Conservation (phyloP, 2,888 invertebrate genomes). For the Aphodius granarius region DNA sequence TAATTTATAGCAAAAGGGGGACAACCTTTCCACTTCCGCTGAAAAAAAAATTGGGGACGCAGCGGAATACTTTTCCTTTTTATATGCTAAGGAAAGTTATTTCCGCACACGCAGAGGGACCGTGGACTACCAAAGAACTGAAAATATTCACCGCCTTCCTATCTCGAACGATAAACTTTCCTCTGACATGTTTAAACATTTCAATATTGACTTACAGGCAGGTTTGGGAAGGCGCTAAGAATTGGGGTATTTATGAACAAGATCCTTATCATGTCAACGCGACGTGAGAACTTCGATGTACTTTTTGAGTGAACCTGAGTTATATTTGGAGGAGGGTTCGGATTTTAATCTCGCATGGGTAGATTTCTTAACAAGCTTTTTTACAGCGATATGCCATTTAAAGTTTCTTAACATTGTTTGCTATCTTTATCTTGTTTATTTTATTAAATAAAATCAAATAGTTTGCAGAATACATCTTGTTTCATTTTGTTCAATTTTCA, state of each 20-base stretch:
- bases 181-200: background rate
- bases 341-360: background rate
- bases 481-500: too few species aligned
- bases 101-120: background rate
- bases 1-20: background rate
- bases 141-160: background rate
- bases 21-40: background rate
- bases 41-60: background rate
- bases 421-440: background rate
- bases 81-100: background rate
- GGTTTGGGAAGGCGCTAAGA: background rate
- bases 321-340: background rate
- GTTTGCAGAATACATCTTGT: too few species aligned
- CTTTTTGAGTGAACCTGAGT: background rate
- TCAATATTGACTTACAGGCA: background rate
- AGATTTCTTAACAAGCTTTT: background rate
- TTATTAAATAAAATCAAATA: background rate
- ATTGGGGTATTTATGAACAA: background rate
- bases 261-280: background rate
- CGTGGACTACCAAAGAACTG: background rate
- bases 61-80: background rate
- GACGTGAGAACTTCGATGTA: background rate
- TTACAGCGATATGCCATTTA: background rate
- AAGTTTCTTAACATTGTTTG: background rate
- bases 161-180: background rate